phyloP scores from a whole-genome alignment of 2,113 vertebrate species.

The Ictalurus punctatus region DNA sequence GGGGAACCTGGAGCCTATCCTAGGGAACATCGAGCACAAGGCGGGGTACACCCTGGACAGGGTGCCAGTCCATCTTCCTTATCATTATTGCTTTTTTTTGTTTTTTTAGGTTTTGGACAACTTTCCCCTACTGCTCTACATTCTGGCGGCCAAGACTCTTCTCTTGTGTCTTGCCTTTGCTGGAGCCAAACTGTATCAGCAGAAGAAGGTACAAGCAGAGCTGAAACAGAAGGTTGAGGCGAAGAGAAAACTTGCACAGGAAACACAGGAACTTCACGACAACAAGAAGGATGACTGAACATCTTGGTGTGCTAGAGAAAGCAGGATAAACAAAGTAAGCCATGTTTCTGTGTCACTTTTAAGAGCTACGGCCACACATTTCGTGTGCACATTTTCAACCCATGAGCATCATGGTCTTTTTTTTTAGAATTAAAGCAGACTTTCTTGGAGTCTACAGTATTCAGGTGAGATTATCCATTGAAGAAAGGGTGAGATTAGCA shows the following conservation, averaged over 20 bases:
- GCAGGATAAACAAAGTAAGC: not conserved
- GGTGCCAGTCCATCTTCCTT: too few species aligned
- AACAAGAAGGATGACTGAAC: constrained; percentile 81
- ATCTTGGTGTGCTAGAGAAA: not conserved
- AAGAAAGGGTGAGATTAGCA: too few species aligned
- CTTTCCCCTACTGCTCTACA: constrained; percentile 89
- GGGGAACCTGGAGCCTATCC: too few species aligned
- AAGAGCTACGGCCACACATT: not conserved
- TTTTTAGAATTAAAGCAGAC: not conserved
- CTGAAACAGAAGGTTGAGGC: constrained; percentile 70
- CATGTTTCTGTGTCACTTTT: not conserved
- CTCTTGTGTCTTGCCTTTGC: constrained; percentile 90
- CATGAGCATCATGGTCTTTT: not conserved
- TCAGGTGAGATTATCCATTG: too few species aligned
- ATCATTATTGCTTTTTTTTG: too few species aligned
- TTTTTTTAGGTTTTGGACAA: constrained; percentile 79
- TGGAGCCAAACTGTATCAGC: constrained; percentile 88
- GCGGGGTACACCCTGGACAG: too few species aligned
- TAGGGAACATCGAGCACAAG: too few species aligned
- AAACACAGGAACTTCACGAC: constrained; percentile 70
- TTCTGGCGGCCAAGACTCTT: constrained; percentile 90
- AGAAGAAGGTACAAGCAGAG: constrained; percentile 75
- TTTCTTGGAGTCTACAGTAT: too few species aligned
- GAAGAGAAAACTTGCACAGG: constrained; percentile 67
- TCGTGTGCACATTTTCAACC: not conserved